Evolutionary conservation across 2,113 vertebrate species (phyloP), one percentile per base, ranked within the genome.

Genomic region (Ceyx cyanopectus): DNA sequence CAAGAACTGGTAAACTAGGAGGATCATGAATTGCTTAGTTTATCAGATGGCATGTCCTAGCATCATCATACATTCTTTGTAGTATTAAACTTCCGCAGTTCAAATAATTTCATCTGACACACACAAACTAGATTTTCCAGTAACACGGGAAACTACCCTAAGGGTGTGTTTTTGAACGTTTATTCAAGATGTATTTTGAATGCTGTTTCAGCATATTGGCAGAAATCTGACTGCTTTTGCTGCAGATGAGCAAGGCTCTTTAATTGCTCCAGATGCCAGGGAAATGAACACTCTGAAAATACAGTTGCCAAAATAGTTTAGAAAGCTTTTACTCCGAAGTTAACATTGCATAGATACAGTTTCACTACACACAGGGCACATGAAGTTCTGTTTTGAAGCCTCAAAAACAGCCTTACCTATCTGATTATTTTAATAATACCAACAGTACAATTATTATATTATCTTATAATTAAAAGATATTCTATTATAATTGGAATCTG

Each of bases 111-210:
- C 96, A 91, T 97, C 96, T 97, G 95, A 95, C 32, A 29, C 87
- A 89, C 5, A 15, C 94, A 94, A 95, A 95, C 93, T 87, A 81
- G 93, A 95, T 96, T 97, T 97, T 95, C 97, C 96, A 94, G 95
- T 94, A 97, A 95, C 95, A 97, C 43, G 63, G 94, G 95, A 97
- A 97, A 89, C 90, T 96, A 87, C 95, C 97, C 97, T 95, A 57
- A 93, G 97, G 97, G 85, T 83, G 95, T 70, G 84, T 60, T 97
- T 97, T 92, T 97, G 95, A 97, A 97, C 95, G 91, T 96, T 97
- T 97, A 96, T 97, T 96, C 96, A 97, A 97, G 96, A 95, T 87
- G 90, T 95, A 81, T 94, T 97, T 96, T 96, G 92, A 97, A 82
- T 92, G 89, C 95, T 92, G 74, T 95, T 97, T 97, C 95, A 95